Conservation (phyloP, 37 sponge, comb jelly and placozoan species). For the Ianthella basta region DNA sequence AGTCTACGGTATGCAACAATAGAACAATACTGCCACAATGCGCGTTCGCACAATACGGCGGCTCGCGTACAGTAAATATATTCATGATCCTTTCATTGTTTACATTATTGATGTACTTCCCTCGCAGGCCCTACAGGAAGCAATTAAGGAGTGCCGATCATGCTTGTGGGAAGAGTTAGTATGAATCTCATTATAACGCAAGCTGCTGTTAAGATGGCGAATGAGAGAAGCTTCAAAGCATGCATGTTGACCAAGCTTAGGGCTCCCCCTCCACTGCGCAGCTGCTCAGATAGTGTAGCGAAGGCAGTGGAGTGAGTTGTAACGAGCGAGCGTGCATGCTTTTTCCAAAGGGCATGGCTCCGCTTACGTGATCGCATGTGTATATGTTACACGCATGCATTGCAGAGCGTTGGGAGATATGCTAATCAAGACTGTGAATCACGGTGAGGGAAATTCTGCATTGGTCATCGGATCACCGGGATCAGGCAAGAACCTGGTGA, state of each 20-base stretch:
- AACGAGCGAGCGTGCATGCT: background rate
- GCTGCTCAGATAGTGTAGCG: background rate
- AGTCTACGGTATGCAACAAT: conserved; percentile 7
- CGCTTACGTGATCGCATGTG: too few relatives aligned
- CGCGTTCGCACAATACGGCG: conserved; percentile 3
- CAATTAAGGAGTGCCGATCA: background rate
- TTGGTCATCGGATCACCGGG: conserved; percentile 84
- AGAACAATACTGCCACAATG: conserved; percentile 23
- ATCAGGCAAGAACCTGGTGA: conserved; percentile 83
- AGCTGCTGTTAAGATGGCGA: conserved; percentile 5
- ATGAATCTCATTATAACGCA: conserved; percentile 13
- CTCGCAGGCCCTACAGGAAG: conserved; percentile 33
- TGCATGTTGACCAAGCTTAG: background rate
- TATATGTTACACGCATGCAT: background rate
- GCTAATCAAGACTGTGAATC: conserved; percentile 64
- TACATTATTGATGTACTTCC: conserved; percentile 11
- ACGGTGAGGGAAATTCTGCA: conserved; percentile 82
- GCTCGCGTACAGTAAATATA: conserved; percentile 10
- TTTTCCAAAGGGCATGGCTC: background rate
- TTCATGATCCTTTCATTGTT: background rate
- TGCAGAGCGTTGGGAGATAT: conserved; percentile 52
- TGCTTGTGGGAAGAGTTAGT: background rate
- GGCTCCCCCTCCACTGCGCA: background rate
- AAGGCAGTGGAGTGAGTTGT: conserved; percentile 3
- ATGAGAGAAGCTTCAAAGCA: background rate